Base-by-base conservation (phyloP, 2,888 invertebrate genomes). In the Esperia sulphurella region DNA sequence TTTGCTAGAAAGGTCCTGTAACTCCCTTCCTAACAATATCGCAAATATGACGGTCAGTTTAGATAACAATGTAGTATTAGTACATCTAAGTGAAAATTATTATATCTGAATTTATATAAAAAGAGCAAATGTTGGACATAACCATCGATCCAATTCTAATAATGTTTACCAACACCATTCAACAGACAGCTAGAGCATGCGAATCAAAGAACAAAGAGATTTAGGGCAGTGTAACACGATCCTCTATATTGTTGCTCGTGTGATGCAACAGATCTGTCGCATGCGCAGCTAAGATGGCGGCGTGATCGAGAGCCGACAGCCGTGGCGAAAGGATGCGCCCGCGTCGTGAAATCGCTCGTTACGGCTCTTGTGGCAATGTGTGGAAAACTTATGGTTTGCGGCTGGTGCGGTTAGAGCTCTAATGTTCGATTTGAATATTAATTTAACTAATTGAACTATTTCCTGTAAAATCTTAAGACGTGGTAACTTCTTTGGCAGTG, bases 261-360 rank as follows among this genome's bases (percentile, higher is more conserved):
- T 83, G 81, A 82, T 72, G 86, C 79, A 86, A 85, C 72, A 65
- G 68, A 77, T 81, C 73, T 83, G 82, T 83, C 82, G 78, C 76
- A 76, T 71, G 66, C 70, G 63, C 67, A 58, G 56, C 55, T 70
- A 77, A 77, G 64, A 79, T 75, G 79, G 76, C 73, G 64, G 58
- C 63, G 71, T 77, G 81, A 81, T 80, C 77, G 76, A 79, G 75
- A 64, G 73, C 66, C 70, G 76, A 83, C 83, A 81, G 74, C 80
- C 83, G 76, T 84, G 75, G 75, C 83, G 84, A 87, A 88, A 86
- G 83, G 86, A 88, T 85, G 87, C 82, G 82, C 84, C 63, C 55
- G 79, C 69, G 69, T 76, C 79, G 80, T 83, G 83, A 82, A 87
- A 88, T 85, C 78, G 72, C 75, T 78, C 75, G 80, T 80, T 83